These are phyloP conservation scores for Alethe diademata DNA, from an alignment of 2,113 vertebrate species.

Conservation along the genomic window DNA sequence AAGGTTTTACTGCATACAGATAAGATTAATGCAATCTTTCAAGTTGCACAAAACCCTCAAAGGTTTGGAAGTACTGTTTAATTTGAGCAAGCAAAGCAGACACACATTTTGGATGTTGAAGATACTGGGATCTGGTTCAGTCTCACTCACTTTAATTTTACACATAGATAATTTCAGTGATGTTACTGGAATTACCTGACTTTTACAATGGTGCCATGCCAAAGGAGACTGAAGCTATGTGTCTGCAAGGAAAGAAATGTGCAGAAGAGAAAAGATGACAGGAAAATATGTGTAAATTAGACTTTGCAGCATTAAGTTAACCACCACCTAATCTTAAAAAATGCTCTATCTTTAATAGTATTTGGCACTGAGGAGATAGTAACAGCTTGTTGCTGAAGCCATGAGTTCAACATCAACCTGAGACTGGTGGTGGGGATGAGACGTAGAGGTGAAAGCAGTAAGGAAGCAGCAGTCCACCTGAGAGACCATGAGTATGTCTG, in stretches of 20 bases:
- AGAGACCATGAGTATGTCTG: not conserved
- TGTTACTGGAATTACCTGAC: not conserved
- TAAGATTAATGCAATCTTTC: slow-evolving; percentile 49
- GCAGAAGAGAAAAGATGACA: not conserved
- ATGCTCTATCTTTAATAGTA: not conserved
- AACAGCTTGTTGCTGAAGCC: not conserved
- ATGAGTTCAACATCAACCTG: not conserved
- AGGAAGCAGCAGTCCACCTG: not conserved
- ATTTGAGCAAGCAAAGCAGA: not conserved
- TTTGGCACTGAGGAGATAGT: not conserved
- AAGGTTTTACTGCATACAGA: slow-evolving; percentile 49
- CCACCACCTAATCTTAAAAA: not conserved
- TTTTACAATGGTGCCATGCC: not conserved
- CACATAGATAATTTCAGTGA: not conserved
- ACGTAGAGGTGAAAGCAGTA: not conserved
- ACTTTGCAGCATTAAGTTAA: not conserved
- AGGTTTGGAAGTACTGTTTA: not conserved
- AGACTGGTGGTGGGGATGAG: not conserved
- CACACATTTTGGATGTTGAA: not conserved
- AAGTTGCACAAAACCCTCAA: slow-evolving; percentile 18
- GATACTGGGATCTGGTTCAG: not conserved
- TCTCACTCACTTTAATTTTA: not conserved
- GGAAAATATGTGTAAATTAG: not conserved
- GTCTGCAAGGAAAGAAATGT: not conserved
- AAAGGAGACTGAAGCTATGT: not conserved